Conservation (phyloP, 53 echinoderm and acorn worm species). For the Temnopleurus reevesii region DNA sequence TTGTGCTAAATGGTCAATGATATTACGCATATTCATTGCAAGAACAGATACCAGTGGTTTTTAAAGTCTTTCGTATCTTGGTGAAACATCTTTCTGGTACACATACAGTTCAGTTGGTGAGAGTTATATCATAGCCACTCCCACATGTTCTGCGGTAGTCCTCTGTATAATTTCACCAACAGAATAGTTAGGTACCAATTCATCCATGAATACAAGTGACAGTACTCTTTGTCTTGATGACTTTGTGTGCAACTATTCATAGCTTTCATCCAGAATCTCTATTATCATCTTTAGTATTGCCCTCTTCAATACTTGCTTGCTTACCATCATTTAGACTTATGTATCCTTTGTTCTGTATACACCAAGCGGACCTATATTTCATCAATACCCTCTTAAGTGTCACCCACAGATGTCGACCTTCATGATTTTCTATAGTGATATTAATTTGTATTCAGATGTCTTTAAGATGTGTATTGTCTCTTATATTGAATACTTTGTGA, state of each 20-base stretch:
- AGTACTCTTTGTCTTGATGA: too few relatives aligned
- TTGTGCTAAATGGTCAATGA: too few relatives aligned
- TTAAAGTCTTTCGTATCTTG: too few relatives aligned
- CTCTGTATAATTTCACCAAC: too few relatives aligned
- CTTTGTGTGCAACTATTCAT: neutral
- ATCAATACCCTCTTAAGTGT: neutral
- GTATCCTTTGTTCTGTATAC: neutral
- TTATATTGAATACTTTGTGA: neutral
- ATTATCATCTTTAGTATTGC: slow-evolving; percentile 3
- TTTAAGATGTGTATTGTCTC: neutral
- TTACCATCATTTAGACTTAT: neutral
- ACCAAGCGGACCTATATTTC: neutral
- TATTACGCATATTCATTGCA: too few relatives aligned
- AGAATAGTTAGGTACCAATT: too few relatives aligned
- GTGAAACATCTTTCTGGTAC: too few relatives aligned
- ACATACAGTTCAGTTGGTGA: too few relatives aligned
- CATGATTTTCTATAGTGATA: slow-evolving; percentile 1
- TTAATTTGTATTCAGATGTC: slow-evolving; percentile 20
- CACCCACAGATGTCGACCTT: slow-evolving; percentile 29
- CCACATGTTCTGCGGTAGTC: too few relatives aligned
- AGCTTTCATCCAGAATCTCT: neutral
- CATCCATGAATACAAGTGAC: too few relatives aligned
- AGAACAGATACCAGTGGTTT: too few relatives aligned
- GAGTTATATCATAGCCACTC: too few relatives aligned
- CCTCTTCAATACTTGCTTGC: slow-evolving; percentile 3